Conservation (phyloP, 2,888 invertebrate genomes). For the Ophion slaviceki region DNA sequence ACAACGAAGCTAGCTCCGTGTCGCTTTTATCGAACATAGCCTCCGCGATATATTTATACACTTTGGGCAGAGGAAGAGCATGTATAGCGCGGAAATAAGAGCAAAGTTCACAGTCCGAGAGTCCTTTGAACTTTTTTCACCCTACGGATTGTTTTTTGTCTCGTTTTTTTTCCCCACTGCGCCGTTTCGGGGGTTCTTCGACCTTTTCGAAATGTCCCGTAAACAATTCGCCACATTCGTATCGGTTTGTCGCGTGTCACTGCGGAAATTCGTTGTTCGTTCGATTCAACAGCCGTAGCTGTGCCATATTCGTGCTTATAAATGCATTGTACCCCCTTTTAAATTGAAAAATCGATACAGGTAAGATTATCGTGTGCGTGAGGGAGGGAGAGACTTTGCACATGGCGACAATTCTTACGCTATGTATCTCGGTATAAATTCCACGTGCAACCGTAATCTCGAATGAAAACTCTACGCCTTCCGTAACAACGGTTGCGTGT, state of each 20-base stretch:
- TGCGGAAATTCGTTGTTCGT: slow-evolving; percentile 2
- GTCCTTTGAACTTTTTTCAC: slow-evolving; percentile 19
- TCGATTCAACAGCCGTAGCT: neutral
- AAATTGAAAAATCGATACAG: slow-evolving; percentile 1
- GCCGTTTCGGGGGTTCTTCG: slow-evolving; percentile 20
- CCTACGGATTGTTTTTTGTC: neutral
- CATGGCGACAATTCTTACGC: slow-evolving; percentile 16
- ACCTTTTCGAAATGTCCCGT: slow-evolving; percentile 48
- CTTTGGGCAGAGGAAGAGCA: neutral
- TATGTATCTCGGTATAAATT: neutral
- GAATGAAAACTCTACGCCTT: neutral
- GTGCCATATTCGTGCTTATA: neutral
- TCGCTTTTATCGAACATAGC: slow-evolving; percentile 5
- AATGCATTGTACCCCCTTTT: neutral
- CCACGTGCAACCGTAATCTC: neutral
- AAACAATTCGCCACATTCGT: slow-evolving; percentile 39
- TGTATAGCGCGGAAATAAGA: neutral
- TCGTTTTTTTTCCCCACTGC: neutral
- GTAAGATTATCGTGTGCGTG: slow-evolving; percentile 15
- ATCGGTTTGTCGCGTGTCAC: slow-evolving; percentile 57
- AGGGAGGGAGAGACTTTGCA: neutral
- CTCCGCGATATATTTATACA: neutral
- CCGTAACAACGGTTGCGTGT: too few species aligned
- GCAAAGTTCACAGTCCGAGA: neutral
- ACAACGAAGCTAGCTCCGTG: neutral